Base-by-base conservation (phyloP, 2,797 vertebrate species). In the Coregonus sp. region DNA sequence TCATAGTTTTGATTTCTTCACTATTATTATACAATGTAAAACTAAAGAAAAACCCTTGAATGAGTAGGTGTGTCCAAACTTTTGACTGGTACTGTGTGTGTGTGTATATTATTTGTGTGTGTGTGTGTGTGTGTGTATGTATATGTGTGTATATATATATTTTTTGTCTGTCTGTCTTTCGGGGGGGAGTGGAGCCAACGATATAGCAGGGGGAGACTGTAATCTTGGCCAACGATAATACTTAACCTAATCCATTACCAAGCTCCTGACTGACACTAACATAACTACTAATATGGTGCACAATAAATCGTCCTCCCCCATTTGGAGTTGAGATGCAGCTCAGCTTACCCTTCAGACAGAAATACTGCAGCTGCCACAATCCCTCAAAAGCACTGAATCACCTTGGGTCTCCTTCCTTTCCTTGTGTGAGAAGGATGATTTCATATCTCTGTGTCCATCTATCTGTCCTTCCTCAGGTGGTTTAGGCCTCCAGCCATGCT, bases 401-500 rank as follows among this genome's bases (percentile, higher is more conserved):
- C 18, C 47, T 20, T 40, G 70, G 68, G 5, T 73, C 5, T 59
- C 37, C 50, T n/a, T 56, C 33, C 12, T 76, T 15, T 70, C 18
- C 31, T 61, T 65, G 15, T 73, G 73, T 51, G 78, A 18, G 70
- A 73, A 5, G 56, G 65, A 72, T 66, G 56, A 51, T 1, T 37
- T 6, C 40, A 5, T 88, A 83, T 25, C 25, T 25, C 25, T 90
- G 73, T 75, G 11, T 82, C 20, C 80, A 31, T 59, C 59, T 86
- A 25, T 82, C 70, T 47, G 40, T 47, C 9, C 75, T 80, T 84
- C 5, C 83, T 80, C 91, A 99, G 97, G 96, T 95, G 92, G 93
- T 95, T 90, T 74, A 85, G 89, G 75, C 87, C 93, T 95, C 92
- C 91, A 86, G 94, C 93, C 90, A 96, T 96, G 96, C 91, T 95